Base-by-base conservation (phyloP, 2,888 invertebrate genomes). In the Globia sparganii region DNA sequence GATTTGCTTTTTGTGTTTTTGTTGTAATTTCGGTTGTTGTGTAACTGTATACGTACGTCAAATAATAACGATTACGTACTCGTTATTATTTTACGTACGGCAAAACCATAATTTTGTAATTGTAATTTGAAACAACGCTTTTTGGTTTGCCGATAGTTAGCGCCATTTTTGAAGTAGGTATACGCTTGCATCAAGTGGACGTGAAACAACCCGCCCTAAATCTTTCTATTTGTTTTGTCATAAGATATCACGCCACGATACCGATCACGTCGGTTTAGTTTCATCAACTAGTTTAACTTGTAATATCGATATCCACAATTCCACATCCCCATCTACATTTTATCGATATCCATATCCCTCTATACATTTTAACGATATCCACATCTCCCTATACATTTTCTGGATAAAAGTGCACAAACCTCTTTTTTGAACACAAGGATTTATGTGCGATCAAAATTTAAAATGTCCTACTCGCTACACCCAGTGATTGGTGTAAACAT, bases 1-100 rank as follows among this genome's bases (percentile, higher is more conserved):
- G 89, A 91, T 90, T 91, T 92, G 86, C 78, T 77, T 83, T 86
- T 80, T 81, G 77, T 81, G 75, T 85, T 88, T 90, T 86, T 87
- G 67, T 85, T 40, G 18, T 11, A 53, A 68, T 25, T 25, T 49
- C 31, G 8, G 15, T 31, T 25, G n/a, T n/a, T n/a, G n/a, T n/a
- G 21, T 46, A 46, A 46, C 6, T n/a, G n/a, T n/a, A 43, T 43
- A 13, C 13, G 43, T 43, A 11, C 43, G 43, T 43, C 43, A 43
- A 43, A 43, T 13, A 13, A 43, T 43, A 43, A 46, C 46, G 18
- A 18, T 18, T 46, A 46, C 18, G 18, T 46, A 21, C 6, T 46
- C 46, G 18, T 46, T 18, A 46, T 18, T 46, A 46, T 46, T 46
- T 46, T 15, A 46, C 46, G 46, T 46, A 46, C 40, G 11, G 18